Evolutionary conservation across 2,888 invertebrate genomes (phyloP).

Genomic region (Andrena minutula): DNA sequence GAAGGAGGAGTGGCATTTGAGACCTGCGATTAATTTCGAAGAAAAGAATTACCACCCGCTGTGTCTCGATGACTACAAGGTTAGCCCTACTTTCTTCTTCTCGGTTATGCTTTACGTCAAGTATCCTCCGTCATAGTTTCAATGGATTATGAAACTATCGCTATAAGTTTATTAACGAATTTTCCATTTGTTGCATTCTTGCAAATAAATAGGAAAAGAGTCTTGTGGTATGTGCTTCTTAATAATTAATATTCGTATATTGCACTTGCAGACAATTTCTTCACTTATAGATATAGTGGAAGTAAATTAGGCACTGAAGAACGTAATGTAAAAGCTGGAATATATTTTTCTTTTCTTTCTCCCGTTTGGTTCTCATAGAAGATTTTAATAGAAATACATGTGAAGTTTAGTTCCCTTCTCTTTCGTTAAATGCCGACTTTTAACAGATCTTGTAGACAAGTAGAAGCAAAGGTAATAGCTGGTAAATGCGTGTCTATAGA

Average conservation of each 20-base stretch:
- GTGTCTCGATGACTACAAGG: constrained; percentile 95
- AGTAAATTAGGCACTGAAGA: constrained; percentile 43
- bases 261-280: constrained; percentile 48
- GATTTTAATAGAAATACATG: constrained; percentile 19
- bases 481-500: background rate
- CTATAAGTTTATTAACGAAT: constrained; percentile 65
- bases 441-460: background rate
- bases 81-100: constrained; percentile 77
- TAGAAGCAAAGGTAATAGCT: constrained; percentile 14
- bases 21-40: constrained; percentile 92
- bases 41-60: constrained; percentile 94
- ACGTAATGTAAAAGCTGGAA: constrained; percentile 37
- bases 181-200: constrained; percentile 76
- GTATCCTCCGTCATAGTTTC: constrained; percentile 31
- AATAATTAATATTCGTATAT: constrained; percentile 59
- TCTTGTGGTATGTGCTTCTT: constrained; percentile 79
- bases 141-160: constrained; percentile 23
- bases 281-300: constrained; percentile 51
- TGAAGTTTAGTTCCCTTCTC: constrained; percentile 12
- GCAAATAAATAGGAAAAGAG: constrained; percentile 80
- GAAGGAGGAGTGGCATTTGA: constrained; percentile 98
- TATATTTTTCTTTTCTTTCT: constrained; percentile 39
- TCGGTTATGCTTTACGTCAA: constrained; percentile 17
- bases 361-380: constrained; percentile 7
- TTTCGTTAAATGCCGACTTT: constrained; percentile 3